Base-by-base conservation (phyloP, 1,140 invertebrate genomes). In the Lepidurus packardi region DNA sequence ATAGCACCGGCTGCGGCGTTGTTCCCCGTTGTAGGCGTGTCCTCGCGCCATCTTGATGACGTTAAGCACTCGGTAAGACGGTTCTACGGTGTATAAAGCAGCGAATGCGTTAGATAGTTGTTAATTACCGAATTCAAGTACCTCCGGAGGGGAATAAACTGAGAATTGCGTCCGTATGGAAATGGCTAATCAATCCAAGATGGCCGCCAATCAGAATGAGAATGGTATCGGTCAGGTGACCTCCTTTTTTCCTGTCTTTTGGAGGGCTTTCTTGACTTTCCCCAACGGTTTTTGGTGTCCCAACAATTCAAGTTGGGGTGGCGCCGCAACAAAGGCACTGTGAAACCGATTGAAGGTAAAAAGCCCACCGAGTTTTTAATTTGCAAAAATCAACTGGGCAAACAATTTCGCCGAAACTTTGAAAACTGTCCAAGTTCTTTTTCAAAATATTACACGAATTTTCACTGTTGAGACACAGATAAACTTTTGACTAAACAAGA, bases 1-100 rank as follows among this genome's bases (percentile, higher is more conserved):
- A 65, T 65, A 77, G 24, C 44, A 45, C 45, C 76, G 76, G 16
- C 74, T 65, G 44, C 76, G 76, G 45, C 76, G 45, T 53, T 53
- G 43, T 24, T 45, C 76, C 21, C 74, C 34, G 74, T 75, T 34
- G 53, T 65, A 53, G 65, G 65, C 25, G 76, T 65, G 45, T 53
- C 76, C 65, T 65, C 65, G 45, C 8, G 76, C 42, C 45, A 65
- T 77, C 8, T 13, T 65, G 53, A 65, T 21, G 53, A n/a, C 53
- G 13, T 65, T 1, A 65, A 7, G 53, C 53, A 65, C 53, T n/a
- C 53, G 8, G 8, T n/a, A 65, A 0, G 6, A n/a, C 10, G 8
- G 9, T 65, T 34, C 34, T 34, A 34, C 34, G 34, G 3, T 34
- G 34, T 2, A 34, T 4, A 34, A 4, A 34, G 34, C 34, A 34